These are phyloP conservation scores for Ctena decussata DNA, from an alignment of 2,888 invertebrate genomes.

Conservation along the genomic window DNA sequence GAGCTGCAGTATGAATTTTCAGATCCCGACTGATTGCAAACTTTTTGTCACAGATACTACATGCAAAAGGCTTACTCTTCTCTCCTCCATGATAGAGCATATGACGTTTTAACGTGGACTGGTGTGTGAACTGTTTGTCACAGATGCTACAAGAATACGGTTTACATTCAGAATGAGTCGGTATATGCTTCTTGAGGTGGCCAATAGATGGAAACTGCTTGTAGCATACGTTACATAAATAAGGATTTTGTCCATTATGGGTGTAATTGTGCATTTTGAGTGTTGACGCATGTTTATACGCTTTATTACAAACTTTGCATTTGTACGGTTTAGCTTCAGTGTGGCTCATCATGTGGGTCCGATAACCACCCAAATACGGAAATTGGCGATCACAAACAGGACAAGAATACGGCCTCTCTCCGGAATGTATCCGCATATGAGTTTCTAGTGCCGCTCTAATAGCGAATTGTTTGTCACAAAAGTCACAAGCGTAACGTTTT, in stretches of 20 bases:
- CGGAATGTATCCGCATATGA: background rate
- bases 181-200: background rate
- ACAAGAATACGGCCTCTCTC: background rate
- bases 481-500: background rate
- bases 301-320: too few relatives aligned
- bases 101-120: too few relatives aligned
- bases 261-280: too few relatives aligned
- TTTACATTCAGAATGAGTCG: background rate
- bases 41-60: too few relatives aligned
- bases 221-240: background rate
- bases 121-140: background rate
- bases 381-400: background rate
- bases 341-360: background rate
- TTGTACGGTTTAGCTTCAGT: too few relatives aligned
- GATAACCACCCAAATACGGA: background rate
- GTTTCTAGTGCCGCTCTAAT: background rate
- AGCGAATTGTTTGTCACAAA: background rate
- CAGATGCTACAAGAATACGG: background rate
- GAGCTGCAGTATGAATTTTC: too few relatives aligned
- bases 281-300: too few relatives aligned
- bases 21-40: too few relatives aligned
- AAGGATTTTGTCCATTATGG: background rate
- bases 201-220: background rate
- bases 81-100: too few relatives aligned
- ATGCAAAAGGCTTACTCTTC: too few relatives aligned